These are phyloP conservation scores for Tetramorium bicarinatum DNA, from an alignment of 2,888 invertebrate genomes.

Conservation along the genomic window DNA sequence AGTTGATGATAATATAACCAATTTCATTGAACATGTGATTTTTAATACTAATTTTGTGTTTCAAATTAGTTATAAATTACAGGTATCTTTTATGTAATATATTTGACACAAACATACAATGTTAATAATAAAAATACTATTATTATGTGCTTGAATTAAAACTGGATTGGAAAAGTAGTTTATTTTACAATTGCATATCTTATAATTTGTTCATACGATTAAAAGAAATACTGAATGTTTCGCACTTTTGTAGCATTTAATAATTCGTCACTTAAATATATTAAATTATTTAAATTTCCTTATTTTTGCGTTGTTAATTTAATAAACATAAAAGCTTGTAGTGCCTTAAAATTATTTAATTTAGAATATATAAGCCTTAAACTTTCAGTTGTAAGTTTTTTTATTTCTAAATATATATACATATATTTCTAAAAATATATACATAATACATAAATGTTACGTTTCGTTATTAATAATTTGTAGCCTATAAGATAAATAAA, in stretches of 20 bases:
- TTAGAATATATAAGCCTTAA: background rate
- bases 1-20: background rate
- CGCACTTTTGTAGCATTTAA: background rate
- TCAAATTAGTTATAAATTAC: background rate
- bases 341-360: background rate
- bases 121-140: background rate
- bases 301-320: background rate
- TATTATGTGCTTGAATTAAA: background rate
- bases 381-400: background rate
- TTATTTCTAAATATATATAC: background rate
- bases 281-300: background rate
- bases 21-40: background rate
- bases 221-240: background rate
- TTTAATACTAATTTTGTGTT: background rate
- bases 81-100: background rate
- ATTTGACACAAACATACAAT: background rate
- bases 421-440: background rate
- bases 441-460: background rate
- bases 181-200: background rate
- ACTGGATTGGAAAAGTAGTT: no score
- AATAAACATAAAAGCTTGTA: background rate
- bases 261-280: background rate
- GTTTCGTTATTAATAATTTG: background rate
- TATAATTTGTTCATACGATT: background rate
- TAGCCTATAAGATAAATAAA: constrained; percentile 12